These are phyloP conservation scores for Chaetodon trifascialis DNA, from an alignment of 2,113 vertebrate species.

Conservation along the genomic window DNA sequence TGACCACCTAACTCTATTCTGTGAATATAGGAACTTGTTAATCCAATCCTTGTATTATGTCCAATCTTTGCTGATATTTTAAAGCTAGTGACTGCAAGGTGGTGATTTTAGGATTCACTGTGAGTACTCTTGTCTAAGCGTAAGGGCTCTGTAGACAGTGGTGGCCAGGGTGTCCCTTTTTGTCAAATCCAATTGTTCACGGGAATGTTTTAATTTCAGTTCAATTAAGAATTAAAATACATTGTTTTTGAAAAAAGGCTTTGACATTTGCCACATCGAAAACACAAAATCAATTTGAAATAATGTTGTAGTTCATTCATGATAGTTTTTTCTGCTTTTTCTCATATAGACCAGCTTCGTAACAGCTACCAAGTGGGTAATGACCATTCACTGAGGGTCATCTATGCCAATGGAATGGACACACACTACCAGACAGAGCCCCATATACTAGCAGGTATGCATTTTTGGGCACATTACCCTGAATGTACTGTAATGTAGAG, in stretches of 20 bases:
- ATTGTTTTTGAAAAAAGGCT: neutral
- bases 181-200: too few relatives aligned
- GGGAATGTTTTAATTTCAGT: neutral
- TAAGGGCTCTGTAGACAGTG: too few relatives aligned
- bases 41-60: too few relatives aligned
- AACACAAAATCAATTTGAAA: neutral
- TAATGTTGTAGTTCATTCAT: neutral
- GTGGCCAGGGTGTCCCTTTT: too few relatives aligned
- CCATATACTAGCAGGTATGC: slow-evolving; percentile 89
- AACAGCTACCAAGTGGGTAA: slow-evolving; percentile 97
- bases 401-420: slow-evolving; percentile 96
- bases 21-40: too few relatives aligned
- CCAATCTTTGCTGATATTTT: too few relatives aligned
- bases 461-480: neutral
- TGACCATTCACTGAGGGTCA: slow-evolving; percentile 93
- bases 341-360: slow-evolving; percentile 92
- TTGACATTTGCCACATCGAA: neutral
- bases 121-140: too few relatives aligned
- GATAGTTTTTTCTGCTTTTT: neutral
- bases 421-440: slow-evolving; percentile 97
- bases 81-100: too few relatives aligned
- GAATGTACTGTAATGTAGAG: neutral
- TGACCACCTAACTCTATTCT: too few relatives aligned
- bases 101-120: too few relatives aligned
- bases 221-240: neutral